Base-by-base conservation (phyloP, 2,113 vertebrate species). In the Sander lucioperca region DNA sequence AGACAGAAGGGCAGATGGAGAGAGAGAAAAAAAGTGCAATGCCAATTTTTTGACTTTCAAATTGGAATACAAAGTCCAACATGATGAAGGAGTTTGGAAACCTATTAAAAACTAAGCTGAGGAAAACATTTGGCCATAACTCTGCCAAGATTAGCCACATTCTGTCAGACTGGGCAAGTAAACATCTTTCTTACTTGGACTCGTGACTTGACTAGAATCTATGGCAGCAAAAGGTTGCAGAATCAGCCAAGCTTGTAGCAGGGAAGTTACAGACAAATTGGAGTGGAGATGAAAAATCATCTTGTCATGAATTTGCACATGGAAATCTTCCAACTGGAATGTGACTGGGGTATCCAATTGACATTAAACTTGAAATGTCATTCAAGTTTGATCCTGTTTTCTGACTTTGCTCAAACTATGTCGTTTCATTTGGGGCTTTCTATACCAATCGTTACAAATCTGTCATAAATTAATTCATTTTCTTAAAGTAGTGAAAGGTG, bases 11-110 rank as follows among this genome's bases (percentile, higher is more conserved):
- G 27, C 85, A 89, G 92, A 90, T 86, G 86, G 89, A 86, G 77
- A 18, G 59, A 66, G 39, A 15, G 27, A n/a, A 50, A 48, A 63
- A 56, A 11, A 43, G 30, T 53, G 5, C 53, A 53, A 8, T 53
- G 84, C 80, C 89, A 90, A 68, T 58, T 77, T 85, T 86, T 69
- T 80, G 79, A 91, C 83, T 91, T 90, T 91, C 79, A 88, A 74
- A 80, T 84, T 88, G 83, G 78, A 68, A 71, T 30, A 21, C 66
- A 43, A 70, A 54, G 73, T 43, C 58, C 64, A 63, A 56, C 66
- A 56, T 50, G 62, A 86, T 48, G 77, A 70, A 54, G 58, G 74
- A 63, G 79, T 86, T 83, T 89, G 80, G 87, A 86, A 72, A 68
- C 43, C 71, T 74, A 76, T 86, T 88, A 83, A 82, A 86, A 85